Evolutionary conservation across 2,888 invertebrate species (phyloP), one percentile per base, ranked within the genome.

Genomic region (Acleris sparsana): DNA sequence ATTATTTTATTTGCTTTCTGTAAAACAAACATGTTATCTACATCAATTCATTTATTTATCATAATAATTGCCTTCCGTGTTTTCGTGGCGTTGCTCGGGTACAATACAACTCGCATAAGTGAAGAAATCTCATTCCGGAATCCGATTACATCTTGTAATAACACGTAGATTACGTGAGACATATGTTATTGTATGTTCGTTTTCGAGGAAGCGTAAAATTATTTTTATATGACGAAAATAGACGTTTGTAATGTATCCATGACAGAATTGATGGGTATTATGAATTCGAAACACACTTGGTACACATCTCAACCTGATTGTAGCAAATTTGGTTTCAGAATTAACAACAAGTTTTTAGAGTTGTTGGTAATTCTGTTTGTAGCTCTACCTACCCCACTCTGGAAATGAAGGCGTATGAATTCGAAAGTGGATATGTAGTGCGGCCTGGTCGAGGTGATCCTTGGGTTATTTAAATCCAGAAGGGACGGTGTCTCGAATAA

Each of bases 111-210:
- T 52, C 46, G 33, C 17, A 53, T 63, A 58, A 59, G 55, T 60
- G 49, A 53, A 55, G 59, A 29, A 59, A 60, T 29, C 49, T 64
- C 43, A 53, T 59, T 55, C 25, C 53, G 29, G n/a, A 43, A 64
- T 59, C 43, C 43, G 22, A 64, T 49, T 59, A 53, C 17, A 63
- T 52, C 20, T 3, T 48, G 48, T 53, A 48, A 49, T 64, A 39
- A 43, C 46, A 22, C 29, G 39, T 46, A 58, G 58, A 53, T 58
- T 48, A 63, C 53, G 2, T 2, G 53, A 43, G 39, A 59, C 59
- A 25, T 25, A 18, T 29, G 51, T 49, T 29, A 22, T 48, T 22
- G 16, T 25, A 59, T 33, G 51, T 53, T 46, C 22, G 6, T 49
- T 51, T 33, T 29, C 29, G 43, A 25, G 55, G 13, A 48, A 62